A percentile compares a stretch with the other conserved stretches of the same genome.
Conservation (phyloP, 2,888 invertebrate species). For the Tricholauxania praeusta region DNA sequence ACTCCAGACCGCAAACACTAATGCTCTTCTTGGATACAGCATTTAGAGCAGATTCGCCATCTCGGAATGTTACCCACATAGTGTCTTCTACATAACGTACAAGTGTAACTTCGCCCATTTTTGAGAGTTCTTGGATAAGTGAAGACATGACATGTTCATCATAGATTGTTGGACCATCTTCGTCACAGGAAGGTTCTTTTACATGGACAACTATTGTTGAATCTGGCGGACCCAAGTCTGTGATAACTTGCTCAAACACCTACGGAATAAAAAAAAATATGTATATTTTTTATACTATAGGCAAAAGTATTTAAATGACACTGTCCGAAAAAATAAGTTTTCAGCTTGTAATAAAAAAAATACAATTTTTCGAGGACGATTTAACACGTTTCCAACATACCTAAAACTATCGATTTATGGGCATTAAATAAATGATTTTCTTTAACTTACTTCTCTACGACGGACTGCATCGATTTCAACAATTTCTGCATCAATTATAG, state of each 20-base stretch:
- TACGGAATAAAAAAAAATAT: slow-evolving; percentile 48
- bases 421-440: not conserved
- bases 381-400: no score
- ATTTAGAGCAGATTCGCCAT: slow-evolving; percentile 88
- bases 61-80: slow-evolving; percentile 92
- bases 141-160: slow-evolving; percentile 85
- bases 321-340: not conserved
- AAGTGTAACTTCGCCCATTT: slow-evolving; percentile 89
- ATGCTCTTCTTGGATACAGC: slow-evolving; percentile 74
- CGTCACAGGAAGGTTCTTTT: slow-evolving; percentile 67
- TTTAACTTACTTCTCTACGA: slow-evolving; percentile 70
- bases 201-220: slow-evolving; percentile 87
- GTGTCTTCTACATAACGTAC: slow-evolving; percentile 91
- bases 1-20: slow-evolving; percentile 75
- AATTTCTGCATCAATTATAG: slow-evolving; percentile 89
- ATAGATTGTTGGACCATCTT: slow-evolving; percentile 74
- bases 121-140: slow-evolving; percentile 83
- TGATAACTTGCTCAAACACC: slow-evolving; percentile 87
- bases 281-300: not conserved
- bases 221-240: slow-evolving; percentile 93
- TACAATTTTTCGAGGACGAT: no score
- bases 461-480: slow-evolving; percentile 82
- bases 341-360: not conserved
- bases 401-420: no score
- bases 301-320: not conserved